Conservation (phyloP, 2,113 vertebrate species). For the Psilopogon haemacephalus region DNA sequence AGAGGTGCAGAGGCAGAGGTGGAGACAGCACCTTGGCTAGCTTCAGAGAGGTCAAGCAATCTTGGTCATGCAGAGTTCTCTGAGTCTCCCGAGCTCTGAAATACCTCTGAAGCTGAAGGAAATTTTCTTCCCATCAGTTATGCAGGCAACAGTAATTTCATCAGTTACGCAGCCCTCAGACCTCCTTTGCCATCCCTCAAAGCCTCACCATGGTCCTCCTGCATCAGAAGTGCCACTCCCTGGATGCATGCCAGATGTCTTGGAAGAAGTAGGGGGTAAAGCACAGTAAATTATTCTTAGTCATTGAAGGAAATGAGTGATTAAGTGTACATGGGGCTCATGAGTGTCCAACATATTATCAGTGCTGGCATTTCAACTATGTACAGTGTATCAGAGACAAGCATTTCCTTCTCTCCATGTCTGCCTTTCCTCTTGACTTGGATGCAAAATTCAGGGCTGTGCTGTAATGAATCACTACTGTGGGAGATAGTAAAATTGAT, state of each 20-base stretch:
- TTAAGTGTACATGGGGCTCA: conserved; percentile 62
- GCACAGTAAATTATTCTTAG: background rate
- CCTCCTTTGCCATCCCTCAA: background rate
- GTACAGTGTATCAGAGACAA: background rate
- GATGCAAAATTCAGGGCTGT: conserved; percentile 59
- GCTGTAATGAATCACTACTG: background rate
- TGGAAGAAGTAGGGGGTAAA: background rate
- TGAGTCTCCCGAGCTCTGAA: background rate
- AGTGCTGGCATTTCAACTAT: conserved; percentile 58
- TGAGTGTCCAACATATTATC: conserved; percentile 27
- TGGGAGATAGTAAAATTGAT: conserved; percentile 43
- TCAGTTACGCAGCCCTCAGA: background rate
- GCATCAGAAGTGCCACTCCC: background rate
- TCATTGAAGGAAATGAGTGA: conserved; percentile 57
- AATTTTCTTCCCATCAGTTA: background rate
- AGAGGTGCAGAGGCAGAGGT: background rate
- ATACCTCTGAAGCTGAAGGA: background rate
- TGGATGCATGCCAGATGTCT: background rate
- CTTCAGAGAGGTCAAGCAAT: background rate
- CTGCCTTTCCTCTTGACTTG: conserved; percentile 65
- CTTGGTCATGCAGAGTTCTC: background rate
- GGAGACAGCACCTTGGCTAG: background rate
- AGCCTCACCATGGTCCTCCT: background rate
- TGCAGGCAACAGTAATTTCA: background rate
- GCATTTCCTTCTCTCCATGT: conserved; percentile 36